phyloP scores from a whole-genome alignment of 2,113 vertebrate species.

The Oryctolagus cuniculus region mOryCun1.1 NC_091445.1:70360001-70360500 shows the following conservation, averaged over 20 bases:
- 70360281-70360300: slow-evolving; percentile 23
- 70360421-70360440: slow-evolving; percentile 67
- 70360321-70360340: slow-evolving; percentile 46
- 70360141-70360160: neutral
- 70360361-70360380: neutral
- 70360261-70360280: neutral
- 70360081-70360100: slow-evolving; percentile 1
- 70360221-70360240: slow-evolving; percentile 36
- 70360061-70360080: neutral
- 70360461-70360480: slow-evolving; percentile 64
- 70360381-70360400: slow-evolving; percentile 61
- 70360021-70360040: neutral
- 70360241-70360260: slow-evolving; percentile 28
- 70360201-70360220: slow-evolving; percentile 58
- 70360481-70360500: neutral
- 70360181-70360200: neutral
- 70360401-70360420: neutral
- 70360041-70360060: slow-evolving; percentile 19
- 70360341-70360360: neutral
- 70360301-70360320: neutral
- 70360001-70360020: slow-evolving; percentile 12
- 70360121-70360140: neutral
- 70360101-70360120: neutral
- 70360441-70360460: slow-evolving; percentile 65
- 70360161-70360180: slow-evolving; percentile 21